Evolutionary conservation across 2,113 vertebrate genomes (phyloP).

Genomic region (Ceyx margarethae): DNA sequence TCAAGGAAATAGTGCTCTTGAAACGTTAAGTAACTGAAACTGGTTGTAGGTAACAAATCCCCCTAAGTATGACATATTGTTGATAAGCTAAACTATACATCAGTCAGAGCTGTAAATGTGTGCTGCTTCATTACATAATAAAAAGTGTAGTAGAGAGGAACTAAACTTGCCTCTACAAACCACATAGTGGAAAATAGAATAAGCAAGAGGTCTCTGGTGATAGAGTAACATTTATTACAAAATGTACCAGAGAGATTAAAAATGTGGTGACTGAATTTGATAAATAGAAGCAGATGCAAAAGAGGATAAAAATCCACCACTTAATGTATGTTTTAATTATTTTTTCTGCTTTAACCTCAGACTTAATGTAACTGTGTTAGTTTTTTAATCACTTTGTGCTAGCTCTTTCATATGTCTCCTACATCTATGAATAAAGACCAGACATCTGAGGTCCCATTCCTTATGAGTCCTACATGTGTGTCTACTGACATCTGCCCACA

Average conservation of each 20-base stretch:
- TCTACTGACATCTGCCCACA: background rate
- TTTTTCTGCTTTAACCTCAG: background rate
- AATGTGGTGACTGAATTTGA: background rate
- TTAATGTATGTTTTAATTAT: background rate
- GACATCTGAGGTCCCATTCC: background rate
- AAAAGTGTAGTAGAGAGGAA: background rate
- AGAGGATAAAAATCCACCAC: background rate
- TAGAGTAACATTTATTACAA: background rate
- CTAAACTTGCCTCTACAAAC: background rate
- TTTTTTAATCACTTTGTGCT: background rate
- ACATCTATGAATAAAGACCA: background rate
- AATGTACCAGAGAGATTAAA: background rate
- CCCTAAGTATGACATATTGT: background rate
- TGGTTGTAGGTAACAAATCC: background rate
- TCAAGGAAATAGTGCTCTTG: background rate
- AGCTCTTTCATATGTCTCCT: background rate
- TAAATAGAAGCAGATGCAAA: background rate
- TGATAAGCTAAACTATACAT: background rate
- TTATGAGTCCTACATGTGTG: background rate
- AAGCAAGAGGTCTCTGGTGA: background rate
- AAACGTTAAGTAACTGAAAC: background rate
- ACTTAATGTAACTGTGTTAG: background rate
- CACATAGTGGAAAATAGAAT: background rate
- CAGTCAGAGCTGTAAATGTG: background rate
- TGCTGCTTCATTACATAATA: background rate